Conservation (phyloP, 1,140 invertebrate genomes). For the Drosophila kohkoa region DNA sequence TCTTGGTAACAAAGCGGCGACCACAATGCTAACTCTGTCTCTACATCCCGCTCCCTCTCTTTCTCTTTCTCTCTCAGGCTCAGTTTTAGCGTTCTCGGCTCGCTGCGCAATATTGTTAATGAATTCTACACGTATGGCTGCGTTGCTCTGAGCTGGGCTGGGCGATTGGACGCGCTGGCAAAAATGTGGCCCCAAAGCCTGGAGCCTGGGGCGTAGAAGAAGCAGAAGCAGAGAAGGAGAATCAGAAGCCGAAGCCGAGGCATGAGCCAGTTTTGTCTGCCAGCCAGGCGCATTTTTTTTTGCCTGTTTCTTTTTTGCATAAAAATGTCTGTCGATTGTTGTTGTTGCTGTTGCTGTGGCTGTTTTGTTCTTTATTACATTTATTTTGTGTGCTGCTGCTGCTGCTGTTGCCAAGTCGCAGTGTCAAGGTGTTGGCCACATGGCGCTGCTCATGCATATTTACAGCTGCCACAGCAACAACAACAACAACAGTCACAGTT, state of each 20-base stretch:
- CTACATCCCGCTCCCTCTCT: slow-evolving; percentile 5
- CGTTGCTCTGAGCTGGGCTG: slow-evolving; percentile 7
- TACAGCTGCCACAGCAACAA: slow-evolving; percentile 48
- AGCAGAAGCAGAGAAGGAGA: no score
- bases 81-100: slow-evolving; percentile 7
- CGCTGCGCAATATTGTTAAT: slow-evolving; percentile 74
- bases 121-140: slow-evolving; percentile 72
- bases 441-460: slow-evolving; percentile 58
- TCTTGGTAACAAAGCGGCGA: slow-evolving; percentile 61
- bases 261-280: slow-evolving; percentile 64
- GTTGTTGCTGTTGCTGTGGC: background rate
- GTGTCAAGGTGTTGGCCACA: slow-evolving; percentile 75
- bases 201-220: slow-evolving; percentile 21
- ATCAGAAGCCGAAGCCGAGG: background rate
- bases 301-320: slow-evolving; percentile 61
- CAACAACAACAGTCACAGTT: background rate
- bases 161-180: slow-evolving; percentile 45
- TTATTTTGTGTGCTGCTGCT: slow-evolving; percentile 44
- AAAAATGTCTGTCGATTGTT: slow-evolving; percentile 41
- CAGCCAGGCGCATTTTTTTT: slow-evolving; percentile 31
- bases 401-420: slow-evolving; percentile 64
- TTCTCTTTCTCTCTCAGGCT: slow-evolving; percentile 6
- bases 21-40: slow-evolving; percentile 16
- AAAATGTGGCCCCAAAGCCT: slow-evolving; percentile 28
- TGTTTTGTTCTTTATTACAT: slow-evolving; percentile 32